These are phyloP conservation scores for Callaeas wilsoni DNA, from an alignment of 2,113 vertebrate genomes.

Conservation along the genomic window DNA sequence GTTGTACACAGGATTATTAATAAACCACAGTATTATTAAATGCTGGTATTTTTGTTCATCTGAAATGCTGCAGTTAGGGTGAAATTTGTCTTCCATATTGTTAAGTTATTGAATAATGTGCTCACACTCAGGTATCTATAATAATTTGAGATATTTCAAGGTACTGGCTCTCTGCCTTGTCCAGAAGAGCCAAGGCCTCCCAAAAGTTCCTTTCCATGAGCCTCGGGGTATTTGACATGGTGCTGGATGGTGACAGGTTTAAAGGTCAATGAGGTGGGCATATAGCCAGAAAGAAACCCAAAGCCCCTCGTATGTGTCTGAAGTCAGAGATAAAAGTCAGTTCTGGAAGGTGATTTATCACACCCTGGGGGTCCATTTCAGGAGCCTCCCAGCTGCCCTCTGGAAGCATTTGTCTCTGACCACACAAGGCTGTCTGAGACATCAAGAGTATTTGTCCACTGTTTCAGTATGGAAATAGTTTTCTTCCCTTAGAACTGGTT, in stretches of 20 bases:
- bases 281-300: neutral
- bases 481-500: neutral
- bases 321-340: neutral
- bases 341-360: neutral
- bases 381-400: neutral
- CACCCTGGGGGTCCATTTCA: neutral
- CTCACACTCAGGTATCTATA: neutral
- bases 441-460: neutral
- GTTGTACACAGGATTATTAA: too few species aligned
- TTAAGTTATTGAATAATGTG: neutral
- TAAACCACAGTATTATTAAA: neutral
- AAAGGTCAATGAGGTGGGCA: neutral
- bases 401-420: neutral
- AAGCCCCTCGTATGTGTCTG: neutral
- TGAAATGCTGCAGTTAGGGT: neutral
- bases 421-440: neutral
- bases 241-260: neutral
- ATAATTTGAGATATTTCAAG: neutral
- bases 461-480: neutral
- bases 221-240: neutral
- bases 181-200: neutral
- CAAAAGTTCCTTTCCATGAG: fast-evolving
- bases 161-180: neutral
- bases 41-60: neutral
- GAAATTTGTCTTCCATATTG: neutral